phyloP scores from a whole-genome alignment of 2,113 vertebrate species.

The Ammodytes dubius region DNA sequence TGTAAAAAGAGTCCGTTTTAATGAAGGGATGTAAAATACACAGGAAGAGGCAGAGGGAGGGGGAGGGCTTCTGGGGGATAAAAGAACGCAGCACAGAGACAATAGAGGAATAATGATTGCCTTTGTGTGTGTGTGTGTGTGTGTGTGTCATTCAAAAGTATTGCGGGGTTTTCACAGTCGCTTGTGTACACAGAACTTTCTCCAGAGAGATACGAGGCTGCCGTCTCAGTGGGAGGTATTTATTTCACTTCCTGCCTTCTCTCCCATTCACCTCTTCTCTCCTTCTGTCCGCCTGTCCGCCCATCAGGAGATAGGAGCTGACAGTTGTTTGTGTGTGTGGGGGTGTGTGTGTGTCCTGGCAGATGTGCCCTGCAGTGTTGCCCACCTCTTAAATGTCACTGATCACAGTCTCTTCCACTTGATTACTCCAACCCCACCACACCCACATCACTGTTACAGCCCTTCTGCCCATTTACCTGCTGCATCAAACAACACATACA shows the following conservation, averaged over 20 bases:
- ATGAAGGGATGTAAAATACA: slow-evolving; percentile 57
- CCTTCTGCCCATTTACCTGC: slow-evolving; percentile 28
- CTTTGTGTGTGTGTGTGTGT: slow-evolving; percentile 30
- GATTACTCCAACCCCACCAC: slow-evolving; percentile 59
- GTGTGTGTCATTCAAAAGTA: slow-evolving; percentile 59
- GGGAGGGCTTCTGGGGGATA: slow-evolving; percentile 3
- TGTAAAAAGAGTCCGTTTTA: slow-evolving; percentile 43
- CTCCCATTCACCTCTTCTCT: slow-evolving; percentile 50
- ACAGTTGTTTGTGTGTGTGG: slow-evolving; percentile 61
- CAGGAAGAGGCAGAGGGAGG: slow-evolving; percentile 4
- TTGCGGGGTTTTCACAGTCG: slow-evolving; percentile 48
- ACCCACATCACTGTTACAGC: not conserved
- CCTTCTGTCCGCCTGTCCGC: slow-evolving; percentile 54
- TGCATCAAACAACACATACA: not conserved
- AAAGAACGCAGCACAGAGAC: slow-evolving; percentile 21
- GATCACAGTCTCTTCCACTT: slow-evolving; percentile 80
- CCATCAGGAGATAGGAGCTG: slow-evolving; percentile 69
- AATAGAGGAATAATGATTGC: slow-evolving; percentile 57
- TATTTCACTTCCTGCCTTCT: slow-evolving; percentile 52
- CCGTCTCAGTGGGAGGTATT: slow-evolving; percentile 58
- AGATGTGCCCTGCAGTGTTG: slow-evolving; percentile 71
- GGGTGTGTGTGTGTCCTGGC: slow-evolving; percentile 48
- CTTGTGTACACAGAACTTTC: slow-evolving; percentile 50
- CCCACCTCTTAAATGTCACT: slow-evolving; percentile 80
- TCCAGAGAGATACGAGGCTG: slow-evolving; percentile 37